Percentiles rank a stretch among this genome's conserved stretches.
These are phyloP conservation scores for Betta splendens DNA, from an alignment of 2,797 vertebrate species.

Conservation along the genomic window DNA sequence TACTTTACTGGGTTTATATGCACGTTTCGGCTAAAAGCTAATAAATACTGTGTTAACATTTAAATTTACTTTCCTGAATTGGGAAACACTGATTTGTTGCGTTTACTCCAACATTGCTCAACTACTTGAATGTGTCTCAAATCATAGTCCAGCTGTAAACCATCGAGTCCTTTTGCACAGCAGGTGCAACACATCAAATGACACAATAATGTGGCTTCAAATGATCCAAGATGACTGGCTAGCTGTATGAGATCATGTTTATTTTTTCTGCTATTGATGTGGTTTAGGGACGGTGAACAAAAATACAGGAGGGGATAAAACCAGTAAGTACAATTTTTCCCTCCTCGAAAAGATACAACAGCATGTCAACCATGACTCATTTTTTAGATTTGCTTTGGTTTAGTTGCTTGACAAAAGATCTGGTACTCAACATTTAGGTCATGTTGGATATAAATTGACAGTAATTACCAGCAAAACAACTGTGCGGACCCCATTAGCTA, in stretches of 20 bases:
- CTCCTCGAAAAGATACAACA: constrained; percentile 46
- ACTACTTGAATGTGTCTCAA: constrained; percentile 29
- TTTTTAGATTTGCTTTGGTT: constrained; percentile 52
- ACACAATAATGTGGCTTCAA: constrained; percentile 46
- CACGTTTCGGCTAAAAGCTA: constrained; percentile 28
- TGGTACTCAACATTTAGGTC: constrained; percentile 28
- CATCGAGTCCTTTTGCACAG: constrained; percentile 43
- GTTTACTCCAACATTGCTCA: constrained; percentile 20
- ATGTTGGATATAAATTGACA: no score
- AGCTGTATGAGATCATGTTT: constrained; percentile 56
- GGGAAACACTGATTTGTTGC: constrained; percentile 22
- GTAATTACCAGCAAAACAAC: constrained; percentile 29
- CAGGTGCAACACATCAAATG: constrained; percentile 51
- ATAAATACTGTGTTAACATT: constrained; percentile 9
- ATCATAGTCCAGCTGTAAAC: constrained; percentile 43
- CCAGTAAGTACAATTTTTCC: constrained; percentile 47
- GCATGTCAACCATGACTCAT: constrained; percentile 34
- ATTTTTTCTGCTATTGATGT: constrained; percentile 63
- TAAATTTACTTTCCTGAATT: constrained; percentile 20
- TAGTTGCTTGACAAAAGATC: constrained; percentile 40
- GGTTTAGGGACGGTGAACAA: constrained; percentile 64
- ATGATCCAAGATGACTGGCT: constrained; percentile 48
- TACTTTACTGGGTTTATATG: constrained; percentile 20
- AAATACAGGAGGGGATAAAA: constrained; percentile 68
- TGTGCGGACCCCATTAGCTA: constrained; percentile 9